Evolutionary conservation across 2,113 vertebrate genomes (phyloP), one percentile per base, ranked within the genome.

Genomic region (Sarotherodon lohbergeri): DNA sequence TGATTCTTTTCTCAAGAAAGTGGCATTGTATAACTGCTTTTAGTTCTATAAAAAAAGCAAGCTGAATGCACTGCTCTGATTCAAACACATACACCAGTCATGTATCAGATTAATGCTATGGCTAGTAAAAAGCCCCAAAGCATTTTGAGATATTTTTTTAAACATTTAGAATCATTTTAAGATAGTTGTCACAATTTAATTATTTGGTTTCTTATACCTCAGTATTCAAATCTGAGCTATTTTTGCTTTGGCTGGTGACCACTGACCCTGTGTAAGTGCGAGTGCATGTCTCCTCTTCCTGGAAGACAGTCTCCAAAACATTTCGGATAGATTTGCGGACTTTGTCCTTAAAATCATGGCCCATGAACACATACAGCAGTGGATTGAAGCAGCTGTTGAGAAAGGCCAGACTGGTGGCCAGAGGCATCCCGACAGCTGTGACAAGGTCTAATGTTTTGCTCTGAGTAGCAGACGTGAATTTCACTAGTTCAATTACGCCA

Each of bases 221-320:
- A 71, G 66, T 71, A 43, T 43, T 71, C 1, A 9, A 96, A 19
- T 94, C 91, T 6, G 96, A 96, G 76, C 95, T 96, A 1, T 96
- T 95, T 89, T 96, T 96, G 86, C 85, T 95, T 22, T 92, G 95
- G 80, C 83, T 94, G 59, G 56, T 94, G 41, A 94, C 52, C 89
- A 94, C 91, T 56, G 96, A 96, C 90, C 93, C 94, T 90, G 95
- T 96, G 85, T 87, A 93, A 41, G 95, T 96, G 52, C 93, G 91
- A 29, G 95, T 95, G 46, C 87, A 92, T 34, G 94, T 94, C 19
- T 90, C 91, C 29, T 97, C 96, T 43, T 97, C 97, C 50, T 95
- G 95, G 84, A 97, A 96, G 22, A 95, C 95, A 4, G 81, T 95
- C 90, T 96, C 96, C 80, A 97, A 41, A 2, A 95, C 95, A 5